Evolutionary conservation across 2,888 invertebrate genomes (phyloP), one percentile per base, ranked within the genome.

Genomic region (Selenia dentaria): DNA sequence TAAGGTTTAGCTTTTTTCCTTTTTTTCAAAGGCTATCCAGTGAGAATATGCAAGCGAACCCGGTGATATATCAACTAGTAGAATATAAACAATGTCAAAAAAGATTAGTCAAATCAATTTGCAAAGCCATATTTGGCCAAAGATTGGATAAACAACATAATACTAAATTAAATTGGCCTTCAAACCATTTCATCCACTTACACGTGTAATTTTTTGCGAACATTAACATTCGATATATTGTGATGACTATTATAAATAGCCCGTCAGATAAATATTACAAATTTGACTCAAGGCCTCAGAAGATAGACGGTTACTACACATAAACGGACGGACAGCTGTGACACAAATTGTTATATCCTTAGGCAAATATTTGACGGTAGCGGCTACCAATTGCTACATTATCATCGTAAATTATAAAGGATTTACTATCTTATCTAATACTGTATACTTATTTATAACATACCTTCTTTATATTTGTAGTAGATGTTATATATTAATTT

Each of bases 291-390:
- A 58, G 56, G 54, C 59, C 49, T 52, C 43, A 46, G n/a, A 53
- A 51, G 58, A 60, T 61, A 54, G 56, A 63, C 59, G 54, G 45
- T 51, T 56, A 59, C 45, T 32, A 55, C 52, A 61, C 64, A 61
- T 55, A 39, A 39, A 36, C 37, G 56, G 59, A 36, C 37, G 56
- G 59, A 61, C 60, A 57, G 55, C 53, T 63, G 51, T 54, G 62
- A 55, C 58, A 55, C 49, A 54, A 69, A 64, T 65, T 62, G 55
- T 57, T 51, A 58, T 56, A 55, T 53, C 52, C 51, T 48, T 34
- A 24, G 46, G 52, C 55, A 52, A 63, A 63, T 57, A 61, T 48
- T 57, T 62, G 57, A 57, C 59, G 43, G 41, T 50, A 53, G 48
- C 54, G 51, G 52, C 50, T 51, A 49, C 22, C 22, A 20, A n/a